Evolutionary conservation across 2,797 vertebrate genomes (phyloP).

Genomic region (Sebastes vulpes): DNA sequence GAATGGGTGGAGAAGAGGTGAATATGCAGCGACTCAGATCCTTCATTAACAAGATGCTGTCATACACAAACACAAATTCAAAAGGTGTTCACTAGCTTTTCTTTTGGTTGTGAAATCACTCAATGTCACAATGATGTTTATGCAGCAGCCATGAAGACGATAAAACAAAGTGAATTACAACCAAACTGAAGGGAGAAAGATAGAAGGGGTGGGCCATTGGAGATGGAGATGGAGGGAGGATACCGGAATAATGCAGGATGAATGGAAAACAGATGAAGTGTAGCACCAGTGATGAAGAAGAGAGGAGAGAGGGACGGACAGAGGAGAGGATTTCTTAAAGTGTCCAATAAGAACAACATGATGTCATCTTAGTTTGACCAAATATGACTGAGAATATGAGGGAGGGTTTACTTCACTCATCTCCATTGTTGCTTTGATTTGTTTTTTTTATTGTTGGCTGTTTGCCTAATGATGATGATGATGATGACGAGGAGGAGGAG

Average conservation of each 20-base stretch:
- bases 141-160: conserved; percentile 14
- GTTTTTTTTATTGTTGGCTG: neutral
- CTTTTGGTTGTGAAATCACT: conserved; percentile 17
- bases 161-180: conserved; percentile 50
- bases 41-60: conserved; percentile 30
- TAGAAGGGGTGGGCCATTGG: conserved; percentile 9
- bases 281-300: neutral
- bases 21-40: conserved; percentile 20
- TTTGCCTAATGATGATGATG: neutral
- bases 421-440: neutral
- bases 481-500: neutral
- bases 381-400: neutral
- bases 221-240: conserved; percentile 13
- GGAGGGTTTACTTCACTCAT: neutral
- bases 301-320: neutral
- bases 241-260: neutral
- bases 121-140: conserved; percentile 19
- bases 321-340: neutral
- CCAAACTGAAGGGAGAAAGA: conserved; percentile 56
- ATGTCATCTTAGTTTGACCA: neutral
- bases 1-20: conserved; percentile 10
- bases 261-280: conserved; percentile 18
- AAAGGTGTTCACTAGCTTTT: neutral
- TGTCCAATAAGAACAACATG: neutral
- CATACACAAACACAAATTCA: neutral